Percentiles rank a stretch among this genome's conserved stretches.
Conservation (phyloP, 2,888 invertebrate species). For the Synanthedon andrenaeformis region DNA sequence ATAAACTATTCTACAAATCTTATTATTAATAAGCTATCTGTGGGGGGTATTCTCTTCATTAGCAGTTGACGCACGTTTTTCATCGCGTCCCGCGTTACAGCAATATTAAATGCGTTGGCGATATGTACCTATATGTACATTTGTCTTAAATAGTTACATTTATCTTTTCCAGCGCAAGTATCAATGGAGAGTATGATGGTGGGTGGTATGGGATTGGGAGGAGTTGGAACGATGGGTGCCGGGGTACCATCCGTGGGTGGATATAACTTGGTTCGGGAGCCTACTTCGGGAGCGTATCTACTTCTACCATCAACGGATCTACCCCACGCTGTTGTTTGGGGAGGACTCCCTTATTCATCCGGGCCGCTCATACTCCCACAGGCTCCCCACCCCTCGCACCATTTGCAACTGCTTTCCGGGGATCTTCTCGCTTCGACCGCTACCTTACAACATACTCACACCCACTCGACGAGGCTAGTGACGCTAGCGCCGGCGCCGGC, state of each 20-base stretch:
- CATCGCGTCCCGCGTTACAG: background rate
- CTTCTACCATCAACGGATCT: conserved; percentile 80
- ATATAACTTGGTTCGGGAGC: conserved; percentile 88
- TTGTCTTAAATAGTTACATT: background rate
- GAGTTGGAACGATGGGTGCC: conserved; percentile 74
- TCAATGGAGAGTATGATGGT: conserved; percentile 81
- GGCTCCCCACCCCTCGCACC: conserved; percentile 71
- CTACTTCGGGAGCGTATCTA: conserved; percentile 84
- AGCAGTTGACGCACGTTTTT: background rate
- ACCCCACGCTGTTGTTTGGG: conserved; percentile 82
- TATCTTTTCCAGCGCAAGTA: conserved; percentile 70
- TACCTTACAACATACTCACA: conserved; percentile 76
- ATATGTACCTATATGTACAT: no score
- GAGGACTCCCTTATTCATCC: conserved; percentile 70
- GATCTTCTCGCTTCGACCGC: conserved; percentile 74
- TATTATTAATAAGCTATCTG: background rate
- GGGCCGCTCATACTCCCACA: conserved; percentile 52
- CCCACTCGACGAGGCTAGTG: conserved; percentile 75
- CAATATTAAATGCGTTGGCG: no score
- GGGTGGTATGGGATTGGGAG: conserved; percentile 73
- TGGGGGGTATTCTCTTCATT: background rate
- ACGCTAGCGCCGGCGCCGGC: conserved; percentile 73
- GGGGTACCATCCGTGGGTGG: conserved; percentile 78
- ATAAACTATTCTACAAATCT: background rate
- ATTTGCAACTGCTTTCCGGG: conserved; percentile 76